Base-by-base conservation (phyloP, 1,140 invertebrate species). In the Drosophila biarmipes region DNA sequence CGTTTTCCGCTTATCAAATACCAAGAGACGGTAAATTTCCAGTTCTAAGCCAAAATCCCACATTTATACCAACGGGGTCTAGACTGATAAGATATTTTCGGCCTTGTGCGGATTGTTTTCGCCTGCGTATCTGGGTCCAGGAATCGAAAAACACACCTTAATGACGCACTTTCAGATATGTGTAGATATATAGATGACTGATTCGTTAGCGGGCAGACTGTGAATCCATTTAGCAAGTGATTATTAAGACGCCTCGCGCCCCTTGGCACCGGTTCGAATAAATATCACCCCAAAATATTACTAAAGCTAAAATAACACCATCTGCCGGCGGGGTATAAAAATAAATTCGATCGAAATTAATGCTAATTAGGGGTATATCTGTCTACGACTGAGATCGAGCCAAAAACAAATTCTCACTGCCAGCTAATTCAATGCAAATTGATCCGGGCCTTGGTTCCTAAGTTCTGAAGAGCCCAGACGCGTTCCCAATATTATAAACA, bases 151-250 rank as follows among this genome's bases (percentile, higher is more conserved):
- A 67, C 61, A 75, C 53, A 42, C 72, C 71, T 57, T 64, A 42
- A 62, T 72, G 34, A 42, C 27, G 14, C 46, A 12, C 29, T 48
- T 42, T 40, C 14, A 53, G 61, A 43, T 45, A 46, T 12, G 21
- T 24, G n/a, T 58, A 57, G 19, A 63, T 63, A 64, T 46, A 56
- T 69, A 78, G 74, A 79, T 78, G 72, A 84, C 74, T 82, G 80
- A 82, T 82, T 82, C 51, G 80, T 79, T 78, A 84, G 79, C 79
- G 55, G 45, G 37, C 35, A 17, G 56, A 57, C 57, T 68, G 62
- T 78, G 62, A 42, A 61, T 54, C 34, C 64, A 82, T 72, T 86
- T 86, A 86, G 82, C 82, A 64, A 86, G 74, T 86, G 82, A 87
- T 86, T 86, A 82, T 80, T 85, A 38, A 48, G 45, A 69, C 54